Evolutionary conservation across 2,113 vertebrate species (phyloP).

Genomic region (Nematolebias whitei): DNA sequence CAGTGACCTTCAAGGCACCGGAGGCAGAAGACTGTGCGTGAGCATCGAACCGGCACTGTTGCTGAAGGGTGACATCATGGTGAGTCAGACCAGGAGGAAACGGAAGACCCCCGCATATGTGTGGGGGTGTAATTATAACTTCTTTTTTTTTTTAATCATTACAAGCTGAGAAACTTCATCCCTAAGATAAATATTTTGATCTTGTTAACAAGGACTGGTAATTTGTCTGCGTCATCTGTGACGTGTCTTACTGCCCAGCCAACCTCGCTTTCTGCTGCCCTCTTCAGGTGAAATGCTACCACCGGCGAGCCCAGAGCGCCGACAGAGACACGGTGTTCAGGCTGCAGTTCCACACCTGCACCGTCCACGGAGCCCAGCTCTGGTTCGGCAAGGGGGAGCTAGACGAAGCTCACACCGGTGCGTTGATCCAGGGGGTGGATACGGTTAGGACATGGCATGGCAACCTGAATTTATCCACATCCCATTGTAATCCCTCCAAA

Average conservation of each 20-base stretch:
- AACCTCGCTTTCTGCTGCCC: conserved; percentile 39
- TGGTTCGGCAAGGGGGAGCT: conserved; percentile 90
- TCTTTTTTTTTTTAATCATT: not conserved
- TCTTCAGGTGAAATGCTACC: conserved; percentile 91
- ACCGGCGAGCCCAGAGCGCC: conserved; percentile 78
- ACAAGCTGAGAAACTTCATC: not conserved
- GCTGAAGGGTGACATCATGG: conserved; percentile 93
- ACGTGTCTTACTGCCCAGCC: too few species aligned
- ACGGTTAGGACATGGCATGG: not conserved
- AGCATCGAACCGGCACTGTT: conserved; percentile 89
- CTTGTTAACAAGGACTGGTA: conserved; percentile 31
- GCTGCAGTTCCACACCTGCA: conserved; percentile 93
- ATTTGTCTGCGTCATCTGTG: conserved; percentile 32
- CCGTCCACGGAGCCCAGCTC: conserved; percentile 87
- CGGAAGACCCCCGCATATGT: not conserved
- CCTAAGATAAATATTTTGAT: not conserved
- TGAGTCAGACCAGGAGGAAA: conserved; percentile 66
- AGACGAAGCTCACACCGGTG: conserved; percentile 86
- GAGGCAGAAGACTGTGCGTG: conserved; percentile 84
- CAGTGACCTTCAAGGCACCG: conserved; percentile 81
- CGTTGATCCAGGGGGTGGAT: not conserved
- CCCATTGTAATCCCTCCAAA: too few species aligned
- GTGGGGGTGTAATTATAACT: not conserved
- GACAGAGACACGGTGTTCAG: conserved; percentile 88
- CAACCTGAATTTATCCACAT: too few species aligned